Conservation (phyloP, 2,888 invertebrate species). For the Laothoe populi region DNA sequence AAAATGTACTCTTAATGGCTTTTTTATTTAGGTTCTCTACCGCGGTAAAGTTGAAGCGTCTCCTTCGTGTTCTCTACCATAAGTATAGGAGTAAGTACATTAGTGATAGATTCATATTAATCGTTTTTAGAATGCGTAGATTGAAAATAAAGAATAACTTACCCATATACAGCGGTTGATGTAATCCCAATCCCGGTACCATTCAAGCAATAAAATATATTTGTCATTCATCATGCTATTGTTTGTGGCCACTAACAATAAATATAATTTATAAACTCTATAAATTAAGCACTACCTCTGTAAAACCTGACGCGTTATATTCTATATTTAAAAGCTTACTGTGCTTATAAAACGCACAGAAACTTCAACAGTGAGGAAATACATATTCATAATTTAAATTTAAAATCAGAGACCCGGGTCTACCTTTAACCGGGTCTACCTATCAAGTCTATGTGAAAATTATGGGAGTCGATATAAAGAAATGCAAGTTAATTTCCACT, state of each 20-base stretch:
- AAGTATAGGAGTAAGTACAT: neutral
- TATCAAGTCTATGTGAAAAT: too few species aligned
- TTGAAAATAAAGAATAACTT: slow-evolving; percentile 39
- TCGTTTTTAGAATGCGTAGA: neutral
- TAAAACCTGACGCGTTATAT: neutral
- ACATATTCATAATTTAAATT: slow-evolving; percentile 9
- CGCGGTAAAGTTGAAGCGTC: too few species aligned
- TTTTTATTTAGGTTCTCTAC: too few species aligned
- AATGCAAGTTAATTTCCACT: neutral
- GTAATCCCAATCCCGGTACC: slow-evolving; percentile 73
- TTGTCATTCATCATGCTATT: slow-evolving; percentile 50
- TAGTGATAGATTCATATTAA: neutral
- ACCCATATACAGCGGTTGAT: slow-evolving; percentile 75
- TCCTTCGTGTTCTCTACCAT: neutral
- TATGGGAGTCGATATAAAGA: neutral
- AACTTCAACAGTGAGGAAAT: neutral
- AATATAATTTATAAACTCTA: neutral
- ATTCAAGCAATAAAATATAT: slow-evolving; percentile 64
- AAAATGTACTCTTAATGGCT: too few species aligned
- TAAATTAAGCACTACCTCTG: neutral
- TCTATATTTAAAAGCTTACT: slow-evolving; percentile 2
- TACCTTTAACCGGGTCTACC: neutral
- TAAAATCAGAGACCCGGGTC: neutral
- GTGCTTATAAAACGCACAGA: neutral
- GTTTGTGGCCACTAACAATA: neutral